Evolutionary conservation across 2,113 vertebrate species (phyloP), one percentile per base, ranked within the genome.

Genomic region (Vombatus ursinus): DNA sequence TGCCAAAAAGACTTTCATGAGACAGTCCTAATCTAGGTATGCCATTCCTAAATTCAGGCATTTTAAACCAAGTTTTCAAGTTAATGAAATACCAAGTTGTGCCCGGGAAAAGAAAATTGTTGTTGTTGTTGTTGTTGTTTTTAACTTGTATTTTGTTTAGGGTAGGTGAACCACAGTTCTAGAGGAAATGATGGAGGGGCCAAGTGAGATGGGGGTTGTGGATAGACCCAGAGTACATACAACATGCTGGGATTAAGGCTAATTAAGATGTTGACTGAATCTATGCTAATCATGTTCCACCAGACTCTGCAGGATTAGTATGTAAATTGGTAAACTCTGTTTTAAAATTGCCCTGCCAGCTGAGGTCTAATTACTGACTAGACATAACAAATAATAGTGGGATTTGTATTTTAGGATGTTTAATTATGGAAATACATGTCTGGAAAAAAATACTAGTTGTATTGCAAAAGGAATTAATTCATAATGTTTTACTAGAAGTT

Each of bases 261-360:
- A 99, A 99, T 99, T 99, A 99, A 98, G 97, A 98, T 98, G 97
- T 99, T 98, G 98, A 98, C 97, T 97, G 97, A 98, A 95, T 96
- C 96, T 97, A 92, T 92, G 57, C 98, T 98, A 99, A 98, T 98
- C 98, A 98, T 97, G 95, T 96, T 97, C 98, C 96, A 98, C 97
- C 98, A 98, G 97, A 97, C 97, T 98, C 95, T 96, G 96, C 97
- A 98, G 98, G 97, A 99, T 99, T 98, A 98, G 97, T 97, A 99
- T 98, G 97, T 97, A 98, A 99, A 99, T 99, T 98, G 97, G 97
- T 98, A 98, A 98, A 98, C 91, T 97, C 97, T 98, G 98, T 98
- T 98, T 97, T 98, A 95, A 97, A 98, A 98, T 97, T 98, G 97
- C 97, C 96, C 96, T 98, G 92, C 97, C 98, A 99, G 98, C 98